phyloP scores from a whole-genome alignment of 2,888 invertebrate genomes.

The Drosophila niveifrons region DNA sequence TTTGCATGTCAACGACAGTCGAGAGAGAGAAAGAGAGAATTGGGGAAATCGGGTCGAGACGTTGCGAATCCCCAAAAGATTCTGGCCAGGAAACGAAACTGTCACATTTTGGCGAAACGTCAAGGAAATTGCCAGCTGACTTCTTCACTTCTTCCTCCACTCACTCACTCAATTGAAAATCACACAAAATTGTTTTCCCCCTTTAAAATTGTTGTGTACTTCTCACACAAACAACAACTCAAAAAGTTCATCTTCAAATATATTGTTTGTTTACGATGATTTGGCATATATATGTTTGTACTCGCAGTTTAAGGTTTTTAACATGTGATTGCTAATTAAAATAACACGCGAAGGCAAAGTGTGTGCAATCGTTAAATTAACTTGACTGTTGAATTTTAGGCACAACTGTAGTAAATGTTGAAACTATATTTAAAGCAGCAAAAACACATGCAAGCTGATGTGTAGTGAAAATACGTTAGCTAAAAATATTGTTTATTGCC shows the following conservation, averaged over 20 bases:
- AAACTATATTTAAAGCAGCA: not conserved
- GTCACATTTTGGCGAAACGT: conserved; percentile 50
- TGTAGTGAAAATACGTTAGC: not conserved
- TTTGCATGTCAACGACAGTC: conserved; percentile 77
- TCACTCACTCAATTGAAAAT: conserved; percentile 2
- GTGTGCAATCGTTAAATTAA: conserved; percentile 36
- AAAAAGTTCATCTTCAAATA: conserved; percentile 9
- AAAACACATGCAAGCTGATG: not conserved
- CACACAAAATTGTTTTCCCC: conserved; percentile 18
- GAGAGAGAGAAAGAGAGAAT: conserved; percentile 1
- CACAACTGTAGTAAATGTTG: conserved; percentile 10
- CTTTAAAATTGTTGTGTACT: no score
- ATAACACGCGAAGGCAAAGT: conserved; percentile 29
- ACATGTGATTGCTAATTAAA: conserved; percentile 47
- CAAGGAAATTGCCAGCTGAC: conserved; percentile 47
- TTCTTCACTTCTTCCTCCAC: not conserved
- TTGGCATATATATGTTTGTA: not conserved
- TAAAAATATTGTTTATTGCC: not conserved
- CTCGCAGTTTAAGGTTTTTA: conserved; percentile 38
- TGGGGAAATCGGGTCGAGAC: not conserved
- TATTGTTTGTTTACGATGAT: conserved; percentile 14
- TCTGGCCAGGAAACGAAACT: conserved; percentile 42
- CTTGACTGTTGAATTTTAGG: conserved; percentile 23
- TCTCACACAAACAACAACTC: not conserved
- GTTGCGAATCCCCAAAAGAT: conserved; percentile 29